Base-by-base conservation (phyloP, 1,140 invertebrate species). In the Brachionus paranguensis region DNA sequence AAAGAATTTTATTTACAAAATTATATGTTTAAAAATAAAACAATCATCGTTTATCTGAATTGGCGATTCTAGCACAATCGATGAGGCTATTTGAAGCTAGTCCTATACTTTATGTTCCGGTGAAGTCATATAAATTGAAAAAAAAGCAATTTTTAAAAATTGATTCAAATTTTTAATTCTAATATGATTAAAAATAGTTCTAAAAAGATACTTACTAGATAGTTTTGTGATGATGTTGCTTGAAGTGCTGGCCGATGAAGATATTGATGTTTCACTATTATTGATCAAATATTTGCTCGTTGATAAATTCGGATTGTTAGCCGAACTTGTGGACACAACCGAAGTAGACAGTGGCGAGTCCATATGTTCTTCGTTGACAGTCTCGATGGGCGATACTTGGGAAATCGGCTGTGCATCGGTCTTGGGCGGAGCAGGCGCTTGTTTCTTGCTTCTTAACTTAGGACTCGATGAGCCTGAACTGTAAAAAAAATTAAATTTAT, bases 51-150 rank as follows among this genome's bases (percentile, higher is more conserved):
- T 24, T 24, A 20, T 60, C 5, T 60, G n/a, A 60, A 20, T 60
- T 60, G n/a, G 53, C 20, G n/a, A 60, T 60, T 60, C 53, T 60
- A 24, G 53, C 10, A 17, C 41, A 74, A 74, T 12, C 20, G 24
- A 76, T 50, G 45, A 29, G 8, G 10, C 45, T 76, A 76, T 27
- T 76, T 76, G 72, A 76, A 76, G 45, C 72, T 76, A 76, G 72
- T 76, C 45, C 72, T 76, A 76, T 76, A 76, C 45, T 76, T 76
- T 76, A 76, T 76, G 43, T 76, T 76, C 47, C 72, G 72, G 45
- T 76, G 72, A 50, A 76, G 45, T 76, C 72, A 76, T 76, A 41
- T 76, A 50, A 76, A 24, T 76, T 20, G 20, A 76, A 50, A 76
- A 50, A 76, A 50, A 76, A 76, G 27, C 65, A 33, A 33, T 33